Percentiles rank a stretch among this genome's conserved stretches.
phyloP scores from a whole-genome alignment of 2,797 vertebrate species.

The Argentina silus region DNA sequence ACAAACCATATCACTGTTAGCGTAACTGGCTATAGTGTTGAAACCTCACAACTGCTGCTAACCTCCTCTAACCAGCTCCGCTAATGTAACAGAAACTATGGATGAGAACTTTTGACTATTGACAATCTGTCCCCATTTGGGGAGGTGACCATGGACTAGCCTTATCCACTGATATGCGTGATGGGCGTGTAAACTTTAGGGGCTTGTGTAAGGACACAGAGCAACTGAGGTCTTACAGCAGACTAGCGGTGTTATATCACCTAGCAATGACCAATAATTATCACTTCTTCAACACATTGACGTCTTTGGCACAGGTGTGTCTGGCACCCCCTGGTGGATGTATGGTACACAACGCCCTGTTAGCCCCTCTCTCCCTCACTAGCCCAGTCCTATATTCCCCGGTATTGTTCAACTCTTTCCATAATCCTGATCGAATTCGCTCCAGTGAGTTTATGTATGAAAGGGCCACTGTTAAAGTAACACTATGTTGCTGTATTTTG shows the following conservation, averaged over 20 bases:
- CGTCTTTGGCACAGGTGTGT: slow-evolving; percentile 46
- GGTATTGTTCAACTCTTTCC: slow-evolving; percentile 48
- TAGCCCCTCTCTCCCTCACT: slow-evolving; percentile 33
- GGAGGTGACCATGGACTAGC: slow-evolving; percentile 61
- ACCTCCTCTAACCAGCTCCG: slow-evolving; percentile 53
- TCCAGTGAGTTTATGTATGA: slow-evolving; percentile 57
- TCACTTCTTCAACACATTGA: slow-evolving; percentile 46
- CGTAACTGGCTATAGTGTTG: slow-evolving; percentile 57
- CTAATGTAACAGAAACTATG: slow-evolving; percentile 47
- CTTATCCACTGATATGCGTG: slow-evolving; percentile 54
- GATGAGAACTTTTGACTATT: slow-evolving; percentile 46
- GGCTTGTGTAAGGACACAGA: slow-evolving; percentile 62
- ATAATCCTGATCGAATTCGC: slow-evolving; percentile 63
- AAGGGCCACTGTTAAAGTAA: slow-evolving; percentile 65
- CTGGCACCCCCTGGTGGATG: slow-evolving; percentile 68
- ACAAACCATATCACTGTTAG: slow-evolving; percentile 59
- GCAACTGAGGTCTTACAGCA: slow-evolving; percentile 53
- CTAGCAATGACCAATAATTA: slow-evolving; percentile 59
- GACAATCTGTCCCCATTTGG: slow-evolving; percentile 76
- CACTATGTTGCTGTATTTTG: slow-evolving; percentile 57
- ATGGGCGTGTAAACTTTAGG: slow-evolving; percentile 51
- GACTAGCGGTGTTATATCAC: slow-evolving; percentile 69
- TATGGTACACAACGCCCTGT: slow-evolving; percentile 41
- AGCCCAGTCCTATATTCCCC: slow-evolving; percentile 41
- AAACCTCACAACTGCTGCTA: slow-evolving; percentile 78